These are phyloP conservation scores for Hyalella azteca DNA, from an alignment of 2,888 invertebrate genomes.

Conservation along the genomic window DNA sequence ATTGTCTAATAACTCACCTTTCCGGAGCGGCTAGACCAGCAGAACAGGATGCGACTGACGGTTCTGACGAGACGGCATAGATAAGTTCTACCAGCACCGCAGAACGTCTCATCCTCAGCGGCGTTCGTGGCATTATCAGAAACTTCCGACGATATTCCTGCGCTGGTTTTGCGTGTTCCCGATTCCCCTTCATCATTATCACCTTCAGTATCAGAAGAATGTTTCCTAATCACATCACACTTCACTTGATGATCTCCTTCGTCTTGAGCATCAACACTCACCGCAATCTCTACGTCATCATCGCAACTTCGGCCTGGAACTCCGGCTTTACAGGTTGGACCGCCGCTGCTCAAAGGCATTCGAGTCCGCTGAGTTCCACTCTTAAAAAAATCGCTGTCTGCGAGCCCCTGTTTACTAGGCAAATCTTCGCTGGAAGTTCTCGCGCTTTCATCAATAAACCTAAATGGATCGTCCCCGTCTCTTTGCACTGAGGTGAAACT, in stretches of 20 bases:
- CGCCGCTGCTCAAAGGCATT: background rate
- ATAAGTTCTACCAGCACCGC: background rate
- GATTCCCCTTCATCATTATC: background rate
- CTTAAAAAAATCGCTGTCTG: constrained; percentile 1
- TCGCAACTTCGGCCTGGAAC: background rate
- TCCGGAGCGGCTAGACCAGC: constrained; percentile 3
- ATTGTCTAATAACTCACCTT: background rate
- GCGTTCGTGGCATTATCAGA: background rate
- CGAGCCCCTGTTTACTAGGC: background rate
- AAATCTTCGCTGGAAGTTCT: constrained; percentile 8
- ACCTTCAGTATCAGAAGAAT: background rate
- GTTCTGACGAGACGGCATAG: constrained; percentile 8
- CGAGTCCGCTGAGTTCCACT: background rate
- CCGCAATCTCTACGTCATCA: background rate
- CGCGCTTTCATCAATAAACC: constrained; percentile 6
- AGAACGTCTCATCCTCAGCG: background rate
- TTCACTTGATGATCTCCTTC: background rate
- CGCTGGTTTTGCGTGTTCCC: background rate
- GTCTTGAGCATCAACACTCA: background rate
- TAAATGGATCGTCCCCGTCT: background rate
- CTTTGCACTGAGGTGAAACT: background rate
- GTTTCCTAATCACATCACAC: background rate
- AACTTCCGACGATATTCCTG: background rate
- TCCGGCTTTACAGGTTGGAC: background rate
- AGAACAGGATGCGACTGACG: constrained; percentile 10